These are phyloP conservation scores for Eremobia ochroleuca DNA, from an alignment of 2,888 invertebrate genomes.

Conservation along the genomic window DNA sequence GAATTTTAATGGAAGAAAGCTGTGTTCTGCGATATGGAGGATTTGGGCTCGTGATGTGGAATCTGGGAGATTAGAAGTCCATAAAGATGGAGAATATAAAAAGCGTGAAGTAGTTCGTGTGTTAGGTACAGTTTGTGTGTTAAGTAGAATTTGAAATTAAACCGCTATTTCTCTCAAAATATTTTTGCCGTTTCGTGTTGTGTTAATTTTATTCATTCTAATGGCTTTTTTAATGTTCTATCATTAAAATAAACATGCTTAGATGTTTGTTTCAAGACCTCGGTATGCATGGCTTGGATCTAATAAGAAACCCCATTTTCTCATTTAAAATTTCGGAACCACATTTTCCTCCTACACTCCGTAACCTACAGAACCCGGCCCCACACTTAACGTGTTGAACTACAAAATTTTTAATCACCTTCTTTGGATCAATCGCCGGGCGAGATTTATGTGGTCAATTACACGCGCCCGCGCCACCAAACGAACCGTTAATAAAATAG, in stretches of 20 bases:
- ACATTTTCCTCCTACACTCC: neutral
- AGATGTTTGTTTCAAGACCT: neutral
- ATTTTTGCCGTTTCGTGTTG: neutral
- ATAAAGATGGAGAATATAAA: constrained; percentile 25
- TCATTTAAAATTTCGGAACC: neutral
- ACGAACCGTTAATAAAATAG: constrained; percentile 56
- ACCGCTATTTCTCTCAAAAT: neutral
- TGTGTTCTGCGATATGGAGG: constrained; percentile 59
- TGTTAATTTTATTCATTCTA: neutral
- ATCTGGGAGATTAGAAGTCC: constrained; percentile 36
- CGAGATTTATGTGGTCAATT: constrained; percentile 74
- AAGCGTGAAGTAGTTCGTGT: neutral
- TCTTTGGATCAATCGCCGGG: constrained; percentile 69
- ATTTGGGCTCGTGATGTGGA: constrained; percentile 29
- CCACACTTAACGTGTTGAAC: constrained; percentile 56
- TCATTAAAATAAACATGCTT: neutral
- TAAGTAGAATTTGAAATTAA: constrained; percentile 13
- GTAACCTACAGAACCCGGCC: constrained; percentile 36
- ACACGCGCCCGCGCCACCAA: constrained; percentile 63
- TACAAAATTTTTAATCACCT: constrained; percentile 67
- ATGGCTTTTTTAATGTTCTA: neutral
- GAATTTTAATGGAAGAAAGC: constrained; percentile 66
- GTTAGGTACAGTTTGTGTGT: no score
- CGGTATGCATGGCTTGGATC: neutral
- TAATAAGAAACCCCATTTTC: constrained; percentile 11